phyloP scores from a whole-genome alignment of 2,797 vertebrate species.

The Alosa sapidissima region DNA sequence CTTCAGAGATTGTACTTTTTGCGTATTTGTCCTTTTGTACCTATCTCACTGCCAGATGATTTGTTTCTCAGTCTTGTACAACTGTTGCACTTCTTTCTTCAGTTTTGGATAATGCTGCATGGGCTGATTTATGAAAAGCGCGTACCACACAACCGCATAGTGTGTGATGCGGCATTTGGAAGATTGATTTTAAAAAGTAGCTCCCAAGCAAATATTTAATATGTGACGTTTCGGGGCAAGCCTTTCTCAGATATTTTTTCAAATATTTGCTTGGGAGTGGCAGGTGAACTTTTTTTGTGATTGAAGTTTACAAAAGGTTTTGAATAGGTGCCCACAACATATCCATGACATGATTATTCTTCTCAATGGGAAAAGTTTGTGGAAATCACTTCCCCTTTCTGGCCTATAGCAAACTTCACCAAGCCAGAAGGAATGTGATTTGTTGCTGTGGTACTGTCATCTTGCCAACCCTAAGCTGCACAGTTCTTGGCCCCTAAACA shows the following conservation, averaged over 20 bases:
- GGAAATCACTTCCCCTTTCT: neutral
- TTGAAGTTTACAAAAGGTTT: neutral
- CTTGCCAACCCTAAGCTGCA: constrained; percentile 89
- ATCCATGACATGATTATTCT: neutral
- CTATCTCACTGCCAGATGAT: neutral
- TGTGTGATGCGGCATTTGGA: too few relatives aligned
- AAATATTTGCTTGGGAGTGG: too few relatives aligned
- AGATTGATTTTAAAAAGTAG: too few relatives aligned
- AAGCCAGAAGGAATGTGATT: constrained; percentile 99
- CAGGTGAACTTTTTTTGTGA: too few relatives aligned
- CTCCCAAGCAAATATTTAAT: too few relatives aligned
- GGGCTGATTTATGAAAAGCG: too few relatives aligned
- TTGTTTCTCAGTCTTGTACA: neutral
- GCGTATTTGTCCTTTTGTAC: neutral
- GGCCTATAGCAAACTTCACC: constrained; percentile 59
- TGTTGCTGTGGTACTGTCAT: constrained; percentile 96
- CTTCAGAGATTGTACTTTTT: neutral
- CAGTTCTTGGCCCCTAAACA: constrained; percentile 80
- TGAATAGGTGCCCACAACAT: neutral
- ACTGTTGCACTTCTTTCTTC: neutral
- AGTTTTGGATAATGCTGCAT: neutral
- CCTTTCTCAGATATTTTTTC: too few relatives aligned
- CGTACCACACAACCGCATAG: too few relatives aligned
- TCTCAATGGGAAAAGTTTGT: neutral
- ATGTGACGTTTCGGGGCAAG: too few relatives aligned